A percentile compares a stretch with the other conserved stretches of the same genome.
Evolutionary conservation across 2,888 invertebrate species (phyloP).

Genomic region (Drosophila glabriapex): DNA sequence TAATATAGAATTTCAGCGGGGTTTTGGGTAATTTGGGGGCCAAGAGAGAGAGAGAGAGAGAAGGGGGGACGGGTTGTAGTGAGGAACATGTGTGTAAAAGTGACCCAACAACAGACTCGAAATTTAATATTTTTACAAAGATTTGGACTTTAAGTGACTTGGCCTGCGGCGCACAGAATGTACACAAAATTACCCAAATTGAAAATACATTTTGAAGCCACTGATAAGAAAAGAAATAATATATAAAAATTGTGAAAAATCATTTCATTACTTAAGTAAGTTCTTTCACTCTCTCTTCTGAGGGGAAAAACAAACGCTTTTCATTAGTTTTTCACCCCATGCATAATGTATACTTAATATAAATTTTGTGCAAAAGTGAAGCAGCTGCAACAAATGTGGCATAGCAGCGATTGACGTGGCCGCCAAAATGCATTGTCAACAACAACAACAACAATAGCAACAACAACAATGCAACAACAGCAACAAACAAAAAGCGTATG

Average conservation of each 20-base stretch:
- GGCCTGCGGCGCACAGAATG: neutral
- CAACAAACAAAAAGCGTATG: conserved; percentile 22
- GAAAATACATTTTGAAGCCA: neutral
- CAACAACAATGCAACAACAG: conserved; percentile 16
- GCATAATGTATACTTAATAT: conserved; percentile 33
- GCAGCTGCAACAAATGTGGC: conserved; percentile 43
- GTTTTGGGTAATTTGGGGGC: neutral
- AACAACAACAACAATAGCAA: conserved; percentile 27
- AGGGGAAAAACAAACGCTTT: neutral
- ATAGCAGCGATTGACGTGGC: conserved; percentile 35
- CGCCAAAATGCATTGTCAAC: conserved; percentile 34
- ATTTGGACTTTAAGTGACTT: conserved; percentile 36
- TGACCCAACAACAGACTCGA: neutral
- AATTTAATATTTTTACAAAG: conserved; percentile 9
- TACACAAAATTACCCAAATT: neutral
- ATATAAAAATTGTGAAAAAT: neutral
- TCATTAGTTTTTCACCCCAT: neutral
- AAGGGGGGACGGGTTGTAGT: neutral
- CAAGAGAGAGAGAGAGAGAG: too few species aligned
- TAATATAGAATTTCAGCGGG: conserved; percentile 6
- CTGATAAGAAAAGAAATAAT: neutral
- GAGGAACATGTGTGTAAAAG: neutral
- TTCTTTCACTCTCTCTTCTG: neutral
- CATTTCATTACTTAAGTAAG: neutral
- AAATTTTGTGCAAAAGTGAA: conserved; percentile 23